Percentiles rank a stretch among this genome's conserved stretches.
Evolutionary conservation across 2,113 vertebrate species (phyloP).

Genomic region (Aphelocoma coerulescens): DNA sequence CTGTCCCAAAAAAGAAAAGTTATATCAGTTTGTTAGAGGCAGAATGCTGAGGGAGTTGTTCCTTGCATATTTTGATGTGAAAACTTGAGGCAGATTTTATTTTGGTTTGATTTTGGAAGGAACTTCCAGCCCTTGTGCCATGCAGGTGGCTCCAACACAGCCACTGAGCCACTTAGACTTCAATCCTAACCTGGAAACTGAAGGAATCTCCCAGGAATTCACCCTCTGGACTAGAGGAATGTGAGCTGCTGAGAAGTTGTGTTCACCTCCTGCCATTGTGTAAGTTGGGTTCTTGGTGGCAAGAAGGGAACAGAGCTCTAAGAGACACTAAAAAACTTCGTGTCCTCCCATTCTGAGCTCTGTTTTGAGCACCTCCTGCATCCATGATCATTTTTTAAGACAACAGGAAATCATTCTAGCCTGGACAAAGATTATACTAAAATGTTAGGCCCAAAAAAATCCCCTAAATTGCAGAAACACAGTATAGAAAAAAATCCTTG

Average conservation of each 20-base stretch:
- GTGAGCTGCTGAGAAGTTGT: background rate
- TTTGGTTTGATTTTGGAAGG: background rate
- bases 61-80: background rate
- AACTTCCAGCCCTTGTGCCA: background rate
- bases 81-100: background rate
- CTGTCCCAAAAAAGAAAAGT: conserved; percentile 52
- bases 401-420: background rate
- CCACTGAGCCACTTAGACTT: background rate
- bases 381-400: background rate
- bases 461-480: background rate
- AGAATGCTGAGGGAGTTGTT: background rate
- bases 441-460: background rate
- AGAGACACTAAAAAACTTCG: background rate
- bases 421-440: background rate
- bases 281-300: background rate
- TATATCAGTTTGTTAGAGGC: background rate
- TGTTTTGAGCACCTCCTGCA: background rate
- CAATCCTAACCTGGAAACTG: accelerated
- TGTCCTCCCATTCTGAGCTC: background rate
- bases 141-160: background rate
- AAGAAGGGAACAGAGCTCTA: background rate
- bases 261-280: background rate
- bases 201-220: background rate
- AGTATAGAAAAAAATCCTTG: background rate
- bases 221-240: background rate